Evolutionary conservation across 2,797 vertebrate species (phyloP), one percentile per base, ranked within the genome.

Genomic region (Periparus ater): DNA sequence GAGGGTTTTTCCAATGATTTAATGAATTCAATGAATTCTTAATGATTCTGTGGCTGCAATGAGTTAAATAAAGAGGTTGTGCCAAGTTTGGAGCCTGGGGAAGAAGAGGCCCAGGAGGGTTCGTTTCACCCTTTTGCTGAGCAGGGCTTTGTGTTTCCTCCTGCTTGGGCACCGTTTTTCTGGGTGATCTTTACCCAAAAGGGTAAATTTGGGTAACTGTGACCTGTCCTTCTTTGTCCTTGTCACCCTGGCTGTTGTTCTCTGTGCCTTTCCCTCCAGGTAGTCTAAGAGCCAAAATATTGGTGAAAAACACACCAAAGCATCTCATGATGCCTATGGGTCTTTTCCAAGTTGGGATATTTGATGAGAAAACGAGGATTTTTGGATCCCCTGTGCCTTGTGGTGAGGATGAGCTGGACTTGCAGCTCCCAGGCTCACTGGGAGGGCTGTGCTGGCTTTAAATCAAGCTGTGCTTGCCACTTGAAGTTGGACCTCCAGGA

Each of bases 101-200:
- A 53, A 67, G 34, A 23, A 4, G 16, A 38, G 32, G 38, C 63
- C 32, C 45, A 14, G 25, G 10, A 72, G 34, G 23, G 23, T 9
- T 75, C 3, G 0, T 27, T 67, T 78, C 47, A 57, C 16, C 16
- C 19, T 26, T 36, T 19, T 0, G 7, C 67, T 67, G 53, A 14
- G 30, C n/a, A 42, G 62, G 30, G n/a, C 13, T 40, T 66, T 53
- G 27, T 19, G 23, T 23, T 40, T 44, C 25, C 89, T 65, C 54
- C 10, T 4, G 19, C 25, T 11, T 4, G 11, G 75, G 47, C 38
- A 30, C 27, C 0, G 0, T n/a, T 77, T 85, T 58, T 47, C 57
- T 61, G 27, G n/a, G 44, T n/a, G 48, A 54, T 25, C 8, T 45
- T 58, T 53, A 30, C 22, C 55, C 11, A 58, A 82, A 76, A 61